These are phyloP conservation scores for Ischnura elegans DNA, from an alignment of 2,888 invertebrate species.

Conservation along the genomic window DNA sequence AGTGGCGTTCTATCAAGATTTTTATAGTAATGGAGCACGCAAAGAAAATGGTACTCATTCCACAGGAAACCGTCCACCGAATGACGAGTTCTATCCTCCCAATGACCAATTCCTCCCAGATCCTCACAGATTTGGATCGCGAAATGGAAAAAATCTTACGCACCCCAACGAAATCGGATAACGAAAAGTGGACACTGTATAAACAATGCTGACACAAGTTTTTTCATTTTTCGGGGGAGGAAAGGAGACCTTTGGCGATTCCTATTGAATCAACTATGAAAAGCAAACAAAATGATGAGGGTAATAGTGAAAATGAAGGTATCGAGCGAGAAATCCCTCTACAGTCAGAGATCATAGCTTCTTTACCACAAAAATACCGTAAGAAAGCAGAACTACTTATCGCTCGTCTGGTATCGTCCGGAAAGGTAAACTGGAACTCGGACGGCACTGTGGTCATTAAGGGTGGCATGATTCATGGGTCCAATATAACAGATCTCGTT, in stretches of 20 bases:
- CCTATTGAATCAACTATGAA: not conserved
- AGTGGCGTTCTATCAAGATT: not conserved
- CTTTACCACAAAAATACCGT: not conserved
- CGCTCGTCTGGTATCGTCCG: not conserved
- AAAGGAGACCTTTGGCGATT: not conserved
- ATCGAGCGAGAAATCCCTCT: not conserved
- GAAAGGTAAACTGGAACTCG: not conserved
- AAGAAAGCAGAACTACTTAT: not conserved
- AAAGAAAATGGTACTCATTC: not conserved
- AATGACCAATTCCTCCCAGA: not conserved
- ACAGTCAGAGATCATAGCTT: not conserved
- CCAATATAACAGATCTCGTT: not conserved
- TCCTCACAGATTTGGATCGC: not conserved
- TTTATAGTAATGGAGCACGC: not conserved
- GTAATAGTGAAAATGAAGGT: not conserved
- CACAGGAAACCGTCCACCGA: too few relatives aligned
- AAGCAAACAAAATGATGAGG: not conserved
- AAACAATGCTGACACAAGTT: not conserved
- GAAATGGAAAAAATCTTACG: not conserved
- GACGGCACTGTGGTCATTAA: not conserved
- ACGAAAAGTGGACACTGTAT: not conserved
- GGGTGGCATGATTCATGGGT: not conserved
- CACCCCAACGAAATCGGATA: not conserved
- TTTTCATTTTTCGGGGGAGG: not conserved
- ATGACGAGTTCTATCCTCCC: too few relatives aligned